Evolutionary conservation across 2,797 vertebrate species (phyloP).

Genomic region (Rhinogobio ventralis): DNA sequence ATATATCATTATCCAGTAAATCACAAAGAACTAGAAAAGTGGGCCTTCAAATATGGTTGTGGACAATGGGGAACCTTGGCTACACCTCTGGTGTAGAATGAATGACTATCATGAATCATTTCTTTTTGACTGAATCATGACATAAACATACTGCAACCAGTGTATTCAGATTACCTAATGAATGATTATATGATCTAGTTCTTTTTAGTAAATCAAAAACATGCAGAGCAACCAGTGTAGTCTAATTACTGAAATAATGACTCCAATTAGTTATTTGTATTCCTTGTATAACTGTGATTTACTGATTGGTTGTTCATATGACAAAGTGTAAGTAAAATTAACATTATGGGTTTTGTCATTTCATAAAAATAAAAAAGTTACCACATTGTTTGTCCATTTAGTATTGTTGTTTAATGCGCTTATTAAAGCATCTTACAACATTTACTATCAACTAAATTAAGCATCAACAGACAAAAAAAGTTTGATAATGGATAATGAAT

Average conservation of each 20-base stretch:
- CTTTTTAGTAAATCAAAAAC: no score
- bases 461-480: background rate
- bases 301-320: background rate
- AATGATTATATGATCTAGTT: no score
- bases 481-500: slow-evolving; percentile 51
- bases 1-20: no score
- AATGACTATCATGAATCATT: background rate
- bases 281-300: background rate
- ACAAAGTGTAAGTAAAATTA: background rate
- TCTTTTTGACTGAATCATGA: background rate
- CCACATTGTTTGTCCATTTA: background rate
- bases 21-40: no score
- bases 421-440: slow-evolving; percentile 2
- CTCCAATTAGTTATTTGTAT: background rate
- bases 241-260: background rate
- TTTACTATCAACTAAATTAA: slow-evolving; percentile 8
- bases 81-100: background rate
- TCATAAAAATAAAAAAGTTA: background rate
- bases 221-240: background rate
- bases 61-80: background rate
- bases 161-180: no score
- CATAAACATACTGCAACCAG: background rate
- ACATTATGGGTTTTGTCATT: background rate
- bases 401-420: background rate
- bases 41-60: no score